Evolutionary conservation across 2,888 invertebrate species (phyloP).

Genomic region (Caenorhabditis sp.): DNA sequence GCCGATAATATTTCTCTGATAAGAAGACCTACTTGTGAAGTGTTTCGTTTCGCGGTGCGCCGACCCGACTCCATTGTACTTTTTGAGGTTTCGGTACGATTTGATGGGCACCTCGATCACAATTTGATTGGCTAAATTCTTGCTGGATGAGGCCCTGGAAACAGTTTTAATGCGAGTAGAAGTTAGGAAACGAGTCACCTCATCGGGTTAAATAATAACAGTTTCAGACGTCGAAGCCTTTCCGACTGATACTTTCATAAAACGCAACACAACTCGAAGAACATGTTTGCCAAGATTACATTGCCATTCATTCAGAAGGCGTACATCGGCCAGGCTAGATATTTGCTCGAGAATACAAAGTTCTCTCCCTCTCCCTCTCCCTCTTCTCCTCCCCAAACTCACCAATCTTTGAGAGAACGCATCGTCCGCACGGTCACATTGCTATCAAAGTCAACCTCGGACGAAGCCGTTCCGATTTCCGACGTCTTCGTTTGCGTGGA

Average conservation of each 20-base stretch:
- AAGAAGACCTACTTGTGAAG: slow-evolving; percentile 70
- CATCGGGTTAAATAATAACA: background rate
- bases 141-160: slow-evolving; percentile 33
- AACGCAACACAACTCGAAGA: slow-evolving; percentile 24
- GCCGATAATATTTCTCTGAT: too few species aligned
- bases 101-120: slow-evolving; percentile 69
- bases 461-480: background rate
- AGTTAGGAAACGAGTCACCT: background rate
- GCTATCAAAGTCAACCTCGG: slow-evolving; percentile 18
- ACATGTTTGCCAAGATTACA: slow-evolving; percentile 21
- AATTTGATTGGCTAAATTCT: slow-evolving; percentile 54
- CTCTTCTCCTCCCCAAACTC: slow-evolving; percentile 1
- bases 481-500: too few species aligned
- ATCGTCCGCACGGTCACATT: slow-evolving; percentile 21
- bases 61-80: slow-evolving; percentile 69
- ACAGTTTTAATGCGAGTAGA: background rate
- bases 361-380: slow-evolving; percentile 7
- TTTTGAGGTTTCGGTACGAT: slow-evolving; percentile 64
- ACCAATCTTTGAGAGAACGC: slow-evolving; percentile 25
- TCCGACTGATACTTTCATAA: slow-evolving; percentile 3
- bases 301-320: slow-evolving; percentile 13
- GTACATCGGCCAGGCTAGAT: slow-evolving; percentile 12
- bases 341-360: slow-evolving; percentile 17
- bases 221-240: background rate
- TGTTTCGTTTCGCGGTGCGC: slow-evolving; percentile 72